Conservation (phyloP, 2,888 invertebrate genomes). For the Cheilosia vulpina region DNA sequence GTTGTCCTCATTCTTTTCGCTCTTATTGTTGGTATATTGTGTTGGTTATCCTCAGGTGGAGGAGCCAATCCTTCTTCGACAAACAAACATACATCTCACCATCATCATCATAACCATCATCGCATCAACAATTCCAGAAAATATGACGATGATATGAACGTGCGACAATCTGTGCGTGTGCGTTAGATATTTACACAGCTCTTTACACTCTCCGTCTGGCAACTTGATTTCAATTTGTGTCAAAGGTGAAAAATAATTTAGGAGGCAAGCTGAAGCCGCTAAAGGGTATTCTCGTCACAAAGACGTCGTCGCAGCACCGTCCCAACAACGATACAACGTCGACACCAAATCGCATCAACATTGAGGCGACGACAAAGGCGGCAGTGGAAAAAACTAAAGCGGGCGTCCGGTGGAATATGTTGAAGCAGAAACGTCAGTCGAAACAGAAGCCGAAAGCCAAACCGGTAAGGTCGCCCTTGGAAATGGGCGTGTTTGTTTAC, state of each 20-base stretch:
- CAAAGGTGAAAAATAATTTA: constrained; percentile 33
- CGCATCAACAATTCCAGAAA: background rate
- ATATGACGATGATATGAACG: constrained; percentile 26
- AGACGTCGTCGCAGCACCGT: constrained; percentile 45
- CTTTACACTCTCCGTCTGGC: constrained; percentile 11
- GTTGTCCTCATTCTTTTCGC: constrained; percentile 19
- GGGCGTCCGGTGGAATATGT: constrained; percentile 81
- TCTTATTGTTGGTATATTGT: background rate
- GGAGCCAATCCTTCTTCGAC: constrained; percentile 3
- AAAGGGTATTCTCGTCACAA: constrained; percentile 51
- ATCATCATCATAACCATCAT: background rate
- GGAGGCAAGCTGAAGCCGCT: constrained; percentile 74
- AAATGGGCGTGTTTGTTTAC: constrained; percentile 21
- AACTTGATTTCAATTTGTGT: constrained; percentile 58
- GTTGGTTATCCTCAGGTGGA: constrained; percentile 21
- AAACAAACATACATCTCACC: background rate
- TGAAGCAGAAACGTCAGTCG: constrained; percentile 82
- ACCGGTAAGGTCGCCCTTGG: constrained; percentile 80
- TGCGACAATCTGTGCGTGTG: constrained; percentile 25
- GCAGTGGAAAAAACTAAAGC: constrained; percentile 77
- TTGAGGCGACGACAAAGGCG: constrained; percentile 58
- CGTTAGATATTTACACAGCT: background rate
- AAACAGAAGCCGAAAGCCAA: constrained; percentile 83
- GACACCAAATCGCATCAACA: constrained; percentile 29
- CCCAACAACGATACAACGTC: constrained; percentile 31